Evolutionary conservation across 2,888 invertebrate genomes (phyloP), one percentile per base, ranked within the genome.

Genomic region (Platycnemis pennipes): DNA sequence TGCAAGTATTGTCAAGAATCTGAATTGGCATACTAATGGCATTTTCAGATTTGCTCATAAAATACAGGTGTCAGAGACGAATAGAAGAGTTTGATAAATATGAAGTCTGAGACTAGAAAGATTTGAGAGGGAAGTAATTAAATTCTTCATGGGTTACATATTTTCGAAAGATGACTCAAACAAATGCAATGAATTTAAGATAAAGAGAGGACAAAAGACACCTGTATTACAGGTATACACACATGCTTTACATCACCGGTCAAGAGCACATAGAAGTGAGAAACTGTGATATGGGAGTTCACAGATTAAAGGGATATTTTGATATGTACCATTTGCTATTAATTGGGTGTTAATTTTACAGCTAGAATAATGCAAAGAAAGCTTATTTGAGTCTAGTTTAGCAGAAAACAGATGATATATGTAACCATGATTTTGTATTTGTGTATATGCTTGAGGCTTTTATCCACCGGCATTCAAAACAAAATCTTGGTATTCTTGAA

Each of bases 1-100:
- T 87, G 45, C 42, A 86, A 86, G 87, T 87, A 87, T 87, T 87
- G 87, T 87, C 87, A 87, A 8, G 7, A 87, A 44, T 37, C 46
- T 87, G 44, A 8, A 45, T 46, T 87, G 16, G 31, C 1, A 7
- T 87, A 46, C 46, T 45, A 87, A 87, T n/a, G 22, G 87, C 26
- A 87, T 46, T 46, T 19, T 16, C 22, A 86, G 86, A 0, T 44
- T 86, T 86, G 86, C 87, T 26, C 13, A 11, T 87, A 77, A 31
- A 77, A 77, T 77, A 77, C 37, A 77, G 37, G 31, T 49, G 49
- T 49, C 49, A 11, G 4, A 16, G 49, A 49, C 19, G 19, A 37
- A 37, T 77, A 37, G 2, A 37, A 37, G 31, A 5, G 22, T 26
- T n/a, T 26, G 7, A 26, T 26, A 26, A n/a, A 26, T 63, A 26